Conservation (phyloP, 2,113 vertebrate species). For the Illadopsis cleaveri region DNA sequence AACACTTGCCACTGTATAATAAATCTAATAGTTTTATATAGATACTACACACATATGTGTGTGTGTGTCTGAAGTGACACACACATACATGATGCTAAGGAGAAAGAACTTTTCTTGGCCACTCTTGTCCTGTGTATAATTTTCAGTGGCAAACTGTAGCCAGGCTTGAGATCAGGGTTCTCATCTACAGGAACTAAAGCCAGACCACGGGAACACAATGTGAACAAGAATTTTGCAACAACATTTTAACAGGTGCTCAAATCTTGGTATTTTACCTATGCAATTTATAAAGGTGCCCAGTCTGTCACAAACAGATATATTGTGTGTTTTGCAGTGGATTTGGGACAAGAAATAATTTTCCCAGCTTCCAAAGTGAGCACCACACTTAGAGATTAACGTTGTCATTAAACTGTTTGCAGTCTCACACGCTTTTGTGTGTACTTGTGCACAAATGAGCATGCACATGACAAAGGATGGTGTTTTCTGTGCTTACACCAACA, state of each 20-base stretch:
- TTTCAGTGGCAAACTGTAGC: not conserved
- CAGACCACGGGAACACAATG: not conserved
- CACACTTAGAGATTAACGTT: not conserved
- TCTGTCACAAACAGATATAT: not conserved
- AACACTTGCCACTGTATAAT: slow-evolving; percentile 73
- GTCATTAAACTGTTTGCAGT: not conserved
- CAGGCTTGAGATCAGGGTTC: not conserved
- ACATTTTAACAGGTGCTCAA: not conserved
- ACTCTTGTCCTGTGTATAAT: not conserved
- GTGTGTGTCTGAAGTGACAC: not conserved
- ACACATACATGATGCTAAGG: not conserved
- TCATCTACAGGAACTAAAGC: not conserved
- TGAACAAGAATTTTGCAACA: not conserved
- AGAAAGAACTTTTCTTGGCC: not conserved
- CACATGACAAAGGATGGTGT: not conserved
- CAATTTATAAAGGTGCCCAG: not conserved
- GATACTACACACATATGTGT: slow-evolving; percentile 39
- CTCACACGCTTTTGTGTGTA: not conserved
- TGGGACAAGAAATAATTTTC: not conserved
- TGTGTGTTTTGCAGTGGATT: not conserved
- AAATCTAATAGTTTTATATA: slow-evolving; percentile 67
- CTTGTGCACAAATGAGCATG: not conserved
- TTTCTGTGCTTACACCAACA: not conserved
- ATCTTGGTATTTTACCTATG: not conserved
- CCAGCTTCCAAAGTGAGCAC: not conserved